Evolutionary conservation across 2,797 vertebrate species (phyloP).

Genomic region (Antennarius maculatus): DNA sequence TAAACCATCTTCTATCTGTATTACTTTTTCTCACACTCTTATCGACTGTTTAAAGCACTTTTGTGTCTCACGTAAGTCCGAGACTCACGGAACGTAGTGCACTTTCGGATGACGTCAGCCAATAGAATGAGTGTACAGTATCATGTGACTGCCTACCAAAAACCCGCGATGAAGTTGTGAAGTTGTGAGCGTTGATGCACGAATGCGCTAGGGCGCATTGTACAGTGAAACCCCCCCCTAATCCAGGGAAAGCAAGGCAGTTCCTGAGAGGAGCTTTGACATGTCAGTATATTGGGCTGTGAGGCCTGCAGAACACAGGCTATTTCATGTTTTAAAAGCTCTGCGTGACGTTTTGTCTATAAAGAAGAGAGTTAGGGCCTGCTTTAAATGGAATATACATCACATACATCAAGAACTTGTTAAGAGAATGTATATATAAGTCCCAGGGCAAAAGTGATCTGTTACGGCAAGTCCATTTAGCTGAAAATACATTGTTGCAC

Average conservation of each 20-base stretch:
- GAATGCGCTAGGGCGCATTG: too few species aligned
- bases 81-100: too few species aligned
- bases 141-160: too few species aligned
- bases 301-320: conserved; percentile 59
- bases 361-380: conserved; percentile 68
- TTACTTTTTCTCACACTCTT: too few species aligned
- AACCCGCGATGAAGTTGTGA: too few species aligned
- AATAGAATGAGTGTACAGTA: too few species aligned
- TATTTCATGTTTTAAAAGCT: conserved; percentile 76
- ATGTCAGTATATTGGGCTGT: conserved; percentile 48
- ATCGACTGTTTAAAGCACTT: too few species aligned
- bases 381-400: conserved; percentile 78
- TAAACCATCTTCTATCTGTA: too few species aligned
- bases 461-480: conserved; percentile 78
- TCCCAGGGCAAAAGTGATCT: conserved; percentile 71
- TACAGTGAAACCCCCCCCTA: too few species aligned
- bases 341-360: conserved; percentile 70
- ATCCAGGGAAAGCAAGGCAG: conserved; percentile 18
- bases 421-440: conserved; percentile 79
- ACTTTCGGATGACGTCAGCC: too few species aligned
- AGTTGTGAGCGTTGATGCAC: too few species aligned
- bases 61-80: too few species aligned
- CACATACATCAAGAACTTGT: conserved; percentile 80
- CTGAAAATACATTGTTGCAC: conserved; percentile 75
- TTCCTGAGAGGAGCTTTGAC: conserved; percentile 56